phyloP scores from a whole-genome alignment of 2,888 invertebrate genomes.

The Luffia ferchaultella region DNA sequence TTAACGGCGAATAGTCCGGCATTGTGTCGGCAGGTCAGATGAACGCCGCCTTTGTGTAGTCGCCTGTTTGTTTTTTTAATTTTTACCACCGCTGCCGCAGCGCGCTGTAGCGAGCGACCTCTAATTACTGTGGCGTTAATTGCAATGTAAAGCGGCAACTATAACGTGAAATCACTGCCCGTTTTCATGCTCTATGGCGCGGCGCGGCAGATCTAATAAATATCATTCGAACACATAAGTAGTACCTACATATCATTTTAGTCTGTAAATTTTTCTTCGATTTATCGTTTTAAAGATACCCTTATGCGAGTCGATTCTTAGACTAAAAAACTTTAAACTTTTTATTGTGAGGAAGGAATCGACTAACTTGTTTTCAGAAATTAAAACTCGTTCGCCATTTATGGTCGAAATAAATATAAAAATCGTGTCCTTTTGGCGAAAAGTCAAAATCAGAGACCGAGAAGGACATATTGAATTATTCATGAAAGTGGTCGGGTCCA shows the following conservation, averaged over 20 bases:
- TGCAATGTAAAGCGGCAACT: constrained; percentile 28
- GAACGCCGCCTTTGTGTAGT: constrained; percentile 48
- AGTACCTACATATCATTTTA: too few species aligned
- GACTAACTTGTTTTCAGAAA: too few species aligned
- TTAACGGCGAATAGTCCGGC: constrained; percentile 48
- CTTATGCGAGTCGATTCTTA: too few species aligned
- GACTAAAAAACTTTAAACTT: too few species aligned
- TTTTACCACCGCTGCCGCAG: constrained; percentile 25
- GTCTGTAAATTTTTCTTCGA: too few species aligned
- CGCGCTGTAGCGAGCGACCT: constrained; percentile 16
- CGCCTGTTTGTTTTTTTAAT: constrained; percentile 49
- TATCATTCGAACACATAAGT: constrained; percentile 11
- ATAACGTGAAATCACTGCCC: constrained; percentile 13
- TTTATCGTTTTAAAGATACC: too few species aligned
- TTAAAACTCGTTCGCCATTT: too few species aligned
- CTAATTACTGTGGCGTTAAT: constrained; percentile 39
- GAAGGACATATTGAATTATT: constrained; percentile 48
- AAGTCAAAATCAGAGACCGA: constrained; percentile 37
- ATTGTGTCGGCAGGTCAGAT: constrained; percentile 44
- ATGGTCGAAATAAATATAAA: constrained; percentile 5
- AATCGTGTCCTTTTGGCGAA: constrained; percentile 25
- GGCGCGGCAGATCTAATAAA: constrained; percentile 22
- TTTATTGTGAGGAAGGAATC: too few species aligned
- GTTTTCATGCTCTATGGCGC: constrained; percentile 10
- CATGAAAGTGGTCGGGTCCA: constrained; percentile 40